These are phyloP conservation scores for Drosophila antonietae DNA, from an alignment of 2,888 invertebrate species.

Conservation along the genomic window DNA sequence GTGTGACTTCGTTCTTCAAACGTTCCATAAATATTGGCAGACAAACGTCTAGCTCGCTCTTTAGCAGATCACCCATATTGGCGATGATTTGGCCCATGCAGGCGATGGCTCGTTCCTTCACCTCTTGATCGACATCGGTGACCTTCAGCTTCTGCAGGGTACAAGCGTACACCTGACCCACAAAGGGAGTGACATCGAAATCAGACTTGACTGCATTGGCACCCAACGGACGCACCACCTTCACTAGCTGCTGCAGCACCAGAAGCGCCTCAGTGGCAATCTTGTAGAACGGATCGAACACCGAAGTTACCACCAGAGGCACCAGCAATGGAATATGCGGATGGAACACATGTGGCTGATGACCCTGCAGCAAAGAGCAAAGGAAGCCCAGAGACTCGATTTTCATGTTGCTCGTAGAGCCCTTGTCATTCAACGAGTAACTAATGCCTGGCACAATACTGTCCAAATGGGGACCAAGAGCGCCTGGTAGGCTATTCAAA, in stretches of 20 bases:
- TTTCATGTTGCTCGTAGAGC: slow-evolving; percentile 98
- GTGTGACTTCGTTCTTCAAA: slow-evolving; percentile 97
- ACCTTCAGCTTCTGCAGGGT: slow-evolving; percentile 94
- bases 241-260: slow-evolving; percentile 96
- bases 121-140: slow-evolving; percentile 99
- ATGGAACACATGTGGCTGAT: slow-evolving; percentile 88
- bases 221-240: slow-evolving; percentile 92
- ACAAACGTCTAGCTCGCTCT: slow-evolving; percentile 92
- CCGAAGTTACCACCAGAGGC: slow-evolving; percentile 94
- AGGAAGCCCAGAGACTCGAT: slow-evolving; percentile 98
- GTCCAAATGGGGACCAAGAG: slow-evolving; percentile 93
- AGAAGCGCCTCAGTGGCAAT: slow-evolving; percentile 98
- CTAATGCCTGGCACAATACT: slow-evolving; percentile 95
- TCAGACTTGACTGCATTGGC: slow-evolving; percentile 83
- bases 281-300: slow-evolving; percentile 98
- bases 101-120: slow-evolving; percentile 98
- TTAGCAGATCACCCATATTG: slow-evolving; percentile 94
- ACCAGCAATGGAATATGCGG: slow-evolving; percentile 91
- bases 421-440: slow-evolving; percentile 95
- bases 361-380: slow-evolving; percentile 82
- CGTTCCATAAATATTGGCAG: slow-evolving; percentile 98
- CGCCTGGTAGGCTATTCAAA: slow-evolving; percentile 94
- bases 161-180: slow-evolving; percentile 92
- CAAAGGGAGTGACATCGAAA: slow-evolving; percentile 92
- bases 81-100: slow-evolving; percentile 98